Evolutionary conservation across 2,888 invertebrate species (phyloP), one percentile per base, ranked within the genome.

Genomic region (Drosophila buzzatii): DNA sequence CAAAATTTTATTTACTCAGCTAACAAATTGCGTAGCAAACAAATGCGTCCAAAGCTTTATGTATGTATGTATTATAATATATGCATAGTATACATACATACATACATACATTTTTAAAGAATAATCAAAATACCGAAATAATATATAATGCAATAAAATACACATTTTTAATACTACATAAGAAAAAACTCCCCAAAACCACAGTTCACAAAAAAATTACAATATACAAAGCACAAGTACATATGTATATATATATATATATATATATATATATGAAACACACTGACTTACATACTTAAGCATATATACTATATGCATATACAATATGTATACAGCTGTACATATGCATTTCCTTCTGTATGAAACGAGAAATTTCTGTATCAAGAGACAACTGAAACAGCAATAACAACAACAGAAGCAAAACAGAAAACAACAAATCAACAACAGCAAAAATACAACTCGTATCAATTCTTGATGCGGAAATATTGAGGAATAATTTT

Each of bases 391-490:
- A 60, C 53, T 68, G 61, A 66, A 27, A 27, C 27, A 27, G 6
- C 27, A 27, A 23, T 4, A 76, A 73, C 49, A 72, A 73, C 56
- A 70, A 58, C 23, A 61, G n/a, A 14, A 76, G 70, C 35, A 66
- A 60, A 61, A n/a, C 23, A 73, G 70, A 41, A 68, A 66, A 62
- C 58, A 73, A 71, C 57, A 70, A 58, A 51, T 51, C 41, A 68
- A 69, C 47, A 62, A 16, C 16, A 56, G 20, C 23, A 39, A 33
- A 56, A 55, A 56, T 8, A 44, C 42, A 71, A 73, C 55, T 70
- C 76, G 70, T 79, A 76, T 87, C 73, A 80, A 81, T 81, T 81
- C 70, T 89, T 89, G 73, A 89, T 89, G 86, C 86, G 90, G 89
- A 89, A 87, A 87, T 85, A 87, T 90, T 73, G 77, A 73, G 68